phyloP scores from a whole-genome alignment of 2,113 vertebrate species.

The Oceanodroma tethys region DNA sequence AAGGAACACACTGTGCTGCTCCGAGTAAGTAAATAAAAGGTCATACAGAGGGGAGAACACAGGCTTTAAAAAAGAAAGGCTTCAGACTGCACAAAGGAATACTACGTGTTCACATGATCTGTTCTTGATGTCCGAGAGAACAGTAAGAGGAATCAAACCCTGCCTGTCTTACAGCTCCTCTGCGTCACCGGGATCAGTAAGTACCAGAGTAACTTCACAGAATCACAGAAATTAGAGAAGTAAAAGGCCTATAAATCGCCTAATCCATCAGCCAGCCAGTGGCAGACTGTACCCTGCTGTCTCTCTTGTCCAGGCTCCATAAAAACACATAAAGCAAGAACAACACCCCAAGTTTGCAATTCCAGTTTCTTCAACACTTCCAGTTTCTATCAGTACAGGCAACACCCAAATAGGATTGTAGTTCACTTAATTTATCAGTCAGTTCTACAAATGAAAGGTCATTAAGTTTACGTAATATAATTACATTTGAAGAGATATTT shows the following conservation, averaged over 20 bases:
- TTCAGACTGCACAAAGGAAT: not conserved
- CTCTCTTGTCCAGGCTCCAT: not conserved
- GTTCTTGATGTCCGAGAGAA: not conserved
- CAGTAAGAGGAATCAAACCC: not conserved
- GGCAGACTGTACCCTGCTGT: not conserved
- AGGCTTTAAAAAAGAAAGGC: not conserved
- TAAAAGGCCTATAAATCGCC: not conserved
- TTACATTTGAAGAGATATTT: not conserved
- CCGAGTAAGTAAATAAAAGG: not conserved
- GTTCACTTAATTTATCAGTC: not conserved
- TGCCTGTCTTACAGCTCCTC: not conserved
- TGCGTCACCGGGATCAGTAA: not conserved
- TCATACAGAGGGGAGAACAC: not conserved
- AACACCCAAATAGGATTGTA: too few species aligned
- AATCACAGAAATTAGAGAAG: not conserved
- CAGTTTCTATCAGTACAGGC: not conserved
- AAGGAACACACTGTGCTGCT: not conserved
- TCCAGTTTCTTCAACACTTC: not conserved
- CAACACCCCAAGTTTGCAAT: not conserved
- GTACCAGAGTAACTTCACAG: not conserved
- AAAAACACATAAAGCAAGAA: not conserved
- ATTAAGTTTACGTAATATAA: not conserved
- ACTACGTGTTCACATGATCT: not conserved
- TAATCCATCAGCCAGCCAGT: not conserved
- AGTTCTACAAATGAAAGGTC: not conserved